Conservation (phyloP, 2,113 vertebrate species). For the Dasypus novemcinctus region DNA sequence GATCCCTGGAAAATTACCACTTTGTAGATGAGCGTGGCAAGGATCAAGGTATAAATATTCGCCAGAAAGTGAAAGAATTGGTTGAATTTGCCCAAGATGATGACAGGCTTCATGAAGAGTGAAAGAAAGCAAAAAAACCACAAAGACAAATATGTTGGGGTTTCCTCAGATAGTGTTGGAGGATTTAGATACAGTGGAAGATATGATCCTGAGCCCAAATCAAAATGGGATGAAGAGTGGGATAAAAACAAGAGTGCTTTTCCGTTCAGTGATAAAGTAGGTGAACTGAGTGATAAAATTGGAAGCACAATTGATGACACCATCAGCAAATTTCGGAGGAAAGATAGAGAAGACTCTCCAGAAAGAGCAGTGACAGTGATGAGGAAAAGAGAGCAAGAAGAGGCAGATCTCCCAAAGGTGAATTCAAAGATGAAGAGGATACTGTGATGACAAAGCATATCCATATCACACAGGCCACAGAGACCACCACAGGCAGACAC, state of each 20-base stretch:
- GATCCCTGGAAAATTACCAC: conserved; percentile 99
- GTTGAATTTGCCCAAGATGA: conserved; percentile 98
- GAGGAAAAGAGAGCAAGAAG: conserved; percentile 89
- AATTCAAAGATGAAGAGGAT: conserved; percentile 98
- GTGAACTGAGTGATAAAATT: conserved; percentile 98
- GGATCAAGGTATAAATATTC: conserved; percentile 98
- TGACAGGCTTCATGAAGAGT: conserved; percentile 94
- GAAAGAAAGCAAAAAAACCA: conserved; percentile 99
- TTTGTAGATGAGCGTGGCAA: conserved; percentile 98
- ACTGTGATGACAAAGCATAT: conserved; percentile 95
- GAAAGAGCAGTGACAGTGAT: conserved; percentile 94
- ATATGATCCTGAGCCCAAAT: conserved; percentile 91
- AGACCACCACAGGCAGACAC: conserved; percentile 92
- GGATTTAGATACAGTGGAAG: conserved; percentile 94
- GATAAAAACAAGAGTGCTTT: conserved; percentile 93
- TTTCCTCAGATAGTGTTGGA: conserved; percentile 94
- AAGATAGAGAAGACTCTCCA: conserved; percentile 96
- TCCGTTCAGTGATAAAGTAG: conserved; percentile 97
- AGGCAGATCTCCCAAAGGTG: conserved; percentile 88
- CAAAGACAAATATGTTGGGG: conserved; percentile 98
- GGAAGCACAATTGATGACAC: conserved; percentile 98
- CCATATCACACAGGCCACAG: conserved; percentile 94
- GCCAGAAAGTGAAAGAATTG: conserved; percentile 98
- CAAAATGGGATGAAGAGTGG: conserved; percentile 98
- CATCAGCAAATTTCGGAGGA: conserved; percentile 96